A percentile compares a stretch with the other conserved stretches of the same genome.
phyloP scores from a whole-genome alignment of 2,113 vertebrate species.

The Caranx melampygus region DNA sequence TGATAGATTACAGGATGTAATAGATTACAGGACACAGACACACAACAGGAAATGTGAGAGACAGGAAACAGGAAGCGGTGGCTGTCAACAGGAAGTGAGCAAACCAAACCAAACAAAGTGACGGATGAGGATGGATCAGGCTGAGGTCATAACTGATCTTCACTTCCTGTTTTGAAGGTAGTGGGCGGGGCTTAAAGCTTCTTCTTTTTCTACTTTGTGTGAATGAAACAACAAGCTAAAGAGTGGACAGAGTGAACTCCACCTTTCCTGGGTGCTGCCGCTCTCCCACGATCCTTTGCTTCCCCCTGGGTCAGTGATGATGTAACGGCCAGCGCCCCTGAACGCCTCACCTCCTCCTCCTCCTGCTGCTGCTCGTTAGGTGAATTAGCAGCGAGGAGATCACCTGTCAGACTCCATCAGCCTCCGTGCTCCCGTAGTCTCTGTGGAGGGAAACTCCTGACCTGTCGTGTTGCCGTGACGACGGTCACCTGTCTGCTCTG shows the following conservation, averaged over 20 bases:
- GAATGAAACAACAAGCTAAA: no score
- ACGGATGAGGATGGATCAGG: no score
- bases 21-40: not conserved
- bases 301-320: not conserved
- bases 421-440: not conserved
- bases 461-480: not conserved
- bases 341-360: slow-evolving; percentile 2
- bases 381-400: slow-evolving; percentile 38
- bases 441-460: slow-evolving; percentile 35
- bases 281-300: slow-evolving; percentile 26
- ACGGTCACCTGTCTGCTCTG: not conserved
- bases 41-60: slow-evolving; percentile 12
- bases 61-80: slow-evolving; percentile 26
- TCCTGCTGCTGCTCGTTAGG: slow-evolving; percentile 17
- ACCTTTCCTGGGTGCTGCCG: not conserved
- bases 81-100: slow-evolving; percentile 3
- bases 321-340: not conserved
- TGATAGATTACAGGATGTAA: no score
- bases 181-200: no score
- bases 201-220: no score
- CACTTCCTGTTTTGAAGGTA: no score
- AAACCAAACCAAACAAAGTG: not conserved
- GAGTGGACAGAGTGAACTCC: no score
- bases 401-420: slow-evolving; percentile 49
- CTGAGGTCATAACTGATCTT: no score